Percentiles rank a stretch among this genome's conserved stretches.
Conservation (phyloP, 2,797 vertebrate species). For the Lateolabrax maculatus region DNA sequence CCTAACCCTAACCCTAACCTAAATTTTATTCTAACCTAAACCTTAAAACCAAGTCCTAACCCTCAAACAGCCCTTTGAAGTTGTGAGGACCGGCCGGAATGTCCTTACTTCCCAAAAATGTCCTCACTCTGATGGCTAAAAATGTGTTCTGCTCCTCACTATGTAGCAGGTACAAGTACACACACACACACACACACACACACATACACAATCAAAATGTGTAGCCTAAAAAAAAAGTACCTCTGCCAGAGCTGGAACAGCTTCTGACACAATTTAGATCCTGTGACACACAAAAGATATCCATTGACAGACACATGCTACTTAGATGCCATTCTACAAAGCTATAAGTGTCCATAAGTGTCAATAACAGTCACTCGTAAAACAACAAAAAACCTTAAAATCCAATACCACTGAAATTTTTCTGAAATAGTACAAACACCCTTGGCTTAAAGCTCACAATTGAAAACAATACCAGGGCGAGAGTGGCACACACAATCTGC, state of each 20-base stretch:
- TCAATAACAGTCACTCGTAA: neutral
- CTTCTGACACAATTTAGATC: constrained; percentile 26
- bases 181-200: no score
- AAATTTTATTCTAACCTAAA: no score
- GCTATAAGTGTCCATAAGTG: neutral
- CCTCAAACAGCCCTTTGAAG: no score
- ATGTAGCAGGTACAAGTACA: no score
- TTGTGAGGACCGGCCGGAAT: no score
- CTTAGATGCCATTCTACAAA: neutral
- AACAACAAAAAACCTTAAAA: constrained; percentile 5
- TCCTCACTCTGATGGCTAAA: no score
- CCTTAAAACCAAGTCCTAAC: no score
- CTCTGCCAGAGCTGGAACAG: constrained; percentile 18
- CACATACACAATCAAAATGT: no score
- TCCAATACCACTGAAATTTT: neutral
- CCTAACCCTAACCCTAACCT: no score
- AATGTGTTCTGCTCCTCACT: no score
- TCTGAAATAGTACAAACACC: neutral
- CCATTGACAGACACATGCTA: neutral
- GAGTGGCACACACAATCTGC: neutral
- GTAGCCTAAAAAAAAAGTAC: constrained; percentile 4
- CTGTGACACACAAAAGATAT: constrained; percentile 2
- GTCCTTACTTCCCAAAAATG: no score
- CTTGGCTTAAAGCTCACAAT: neutral
- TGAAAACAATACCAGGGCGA: constrained; percentile 1